Evolutionary conservation across 2,113 vertebrate genomes (phyloP).

Genomic region (Dipodomys spectabilis): DNA sequence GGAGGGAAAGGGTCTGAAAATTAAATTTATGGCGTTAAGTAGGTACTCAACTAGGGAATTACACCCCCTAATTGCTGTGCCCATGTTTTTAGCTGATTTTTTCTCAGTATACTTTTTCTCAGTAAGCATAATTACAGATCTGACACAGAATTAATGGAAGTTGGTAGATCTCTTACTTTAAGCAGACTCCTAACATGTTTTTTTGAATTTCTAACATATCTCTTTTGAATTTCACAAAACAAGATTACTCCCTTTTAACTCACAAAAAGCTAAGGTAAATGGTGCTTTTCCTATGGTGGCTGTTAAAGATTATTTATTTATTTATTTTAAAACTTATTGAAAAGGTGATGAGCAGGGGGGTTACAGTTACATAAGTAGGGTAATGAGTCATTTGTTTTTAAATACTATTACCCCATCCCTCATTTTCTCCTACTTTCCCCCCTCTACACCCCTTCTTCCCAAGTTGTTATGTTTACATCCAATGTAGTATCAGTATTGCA

Average conservation of each 20-base stretch:
- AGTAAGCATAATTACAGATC: background rate
- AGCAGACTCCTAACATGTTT: background rate
- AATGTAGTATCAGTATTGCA: no score
- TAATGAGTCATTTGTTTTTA: no score
- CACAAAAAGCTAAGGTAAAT: background rate
- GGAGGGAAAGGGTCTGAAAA: background rate
- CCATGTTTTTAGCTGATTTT: background rate
- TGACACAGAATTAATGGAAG: conserved; percentile 10
- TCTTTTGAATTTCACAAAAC: background rate
- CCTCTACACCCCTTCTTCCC: no score
- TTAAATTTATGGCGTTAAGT: background rate
- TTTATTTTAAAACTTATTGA: no score
- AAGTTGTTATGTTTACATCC: no score
- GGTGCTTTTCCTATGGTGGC: background rate
- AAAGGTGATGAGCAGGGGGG: no score
- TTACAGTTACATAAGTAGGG: no score
- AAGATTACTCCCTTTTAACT: conserved; percentile 41
- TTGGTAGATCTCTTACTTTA: background rate
- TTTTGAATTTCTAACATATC: background rate
- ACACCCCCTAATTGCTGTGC: background rate
- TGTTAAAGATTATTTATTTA: conserved; percentile 13
- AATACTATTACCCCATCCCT: no score
- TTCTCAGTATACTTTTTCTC: background rate
- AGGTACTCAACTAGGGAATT: background rate
- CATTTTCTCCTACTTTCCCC: no score